Percentiles rank a stretch among this genome's conserved stretches.
phyloP scores from a whole-genome alignment of 2,113 vertebrate genomes.

The Tamias sibiricus region DNA sequence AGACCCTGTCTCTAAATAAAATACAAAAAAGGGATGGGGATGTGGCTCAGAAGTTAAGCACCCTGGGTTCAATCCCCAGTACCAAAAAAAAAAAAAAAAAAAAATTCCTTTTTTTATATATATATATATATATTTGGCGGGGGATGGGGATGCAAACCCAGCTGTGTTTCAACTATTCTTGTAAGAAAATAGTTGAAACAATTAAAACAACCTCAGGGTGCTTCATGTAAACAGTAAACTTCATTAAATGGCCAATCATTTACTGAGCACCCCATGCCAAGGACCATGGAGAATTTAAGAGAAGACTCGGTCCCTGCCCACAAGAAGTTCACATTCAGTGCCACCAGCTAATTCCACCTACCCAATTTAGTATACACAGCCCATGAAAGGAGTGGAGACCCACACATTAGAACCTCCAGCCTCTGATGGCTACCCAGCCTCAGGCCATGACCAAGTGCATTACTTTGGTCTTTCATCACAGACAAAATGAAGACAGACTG shows the following conservation, averaged over 20 bases:
- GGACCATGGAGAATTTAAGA: neutral
- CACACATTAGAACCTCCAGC: neutral
- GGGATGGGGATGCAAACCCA: too few relatives aligned
- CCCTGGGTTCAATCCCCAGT: too few relatives aligned
- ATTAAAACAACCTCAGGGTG: neutral
- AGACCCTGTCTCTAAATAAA: too few relatives aligned
- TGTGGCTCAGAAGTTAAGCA: too few relatives aligned
- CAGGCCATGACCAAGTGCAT: neutral
- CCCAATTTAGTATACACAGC: neutral
- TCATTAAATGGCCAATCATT: neutral
- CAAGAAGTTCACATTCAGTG: neutral
- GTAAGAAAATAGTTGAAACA: neutral
- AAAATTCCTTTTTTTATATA: neutral
- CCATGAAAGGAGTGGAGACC: neutral
- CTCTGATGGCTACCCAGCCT: neutral
- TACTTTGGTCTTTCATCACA: neutral
- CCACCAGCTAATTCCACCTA: neutral
- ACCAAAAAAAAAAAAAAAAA: neutral
- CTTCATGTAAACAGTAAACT: neutral
- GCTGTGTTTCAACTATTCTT: too few relatives aligned
- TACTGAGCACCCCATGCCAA: neutral
- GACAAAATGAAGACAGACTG: slow-evolving; percentile 3
- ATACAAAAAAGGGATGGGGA: too few relatives aligned
- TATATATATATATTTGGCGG: too few relatives aligned
- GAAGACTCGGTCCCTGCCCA: neutral